phyloP scores from a whole-genome alignment of 2,113 vertebrate genomes.

The Trochalopteron elliotii region DNA sequence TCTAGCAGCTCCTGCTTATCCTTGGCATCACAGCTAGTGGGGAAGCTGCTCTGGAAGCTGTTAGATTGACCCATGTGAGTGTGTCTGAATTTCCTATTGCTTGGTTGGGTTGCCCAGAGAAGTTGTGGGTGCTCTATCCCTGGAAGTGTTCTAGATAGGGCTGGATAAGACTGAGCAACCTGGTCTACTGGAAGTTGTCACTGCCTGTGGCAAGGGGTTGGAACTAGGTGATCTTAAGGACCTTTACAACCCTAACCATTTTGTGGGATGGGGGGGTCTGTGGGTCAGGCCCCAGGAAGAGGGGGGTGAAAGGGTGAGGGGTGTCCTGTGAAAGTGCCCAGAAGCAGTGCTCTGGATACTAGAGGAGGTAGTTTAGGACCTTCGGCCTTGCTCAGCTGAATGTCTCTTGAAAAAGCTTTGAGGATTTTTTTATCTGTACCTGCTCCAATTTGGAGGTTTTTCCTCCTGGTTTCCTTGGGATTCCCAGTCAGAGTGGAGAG shows the following conservation, averaged over 20 bases:
- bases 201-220: background rate
- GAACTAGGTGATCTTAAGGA: background rate
- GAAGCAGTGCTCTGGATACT: fast-evolving
- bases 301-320: too few species aligned
- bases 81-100: background rate
- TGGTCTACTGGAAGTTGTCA: too few species aligned
- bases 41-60: background rate
- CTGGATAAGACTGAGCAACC: background rate
- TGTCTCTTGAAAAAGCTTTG: background rate
- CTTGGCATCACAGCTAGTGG: fast-evolving
- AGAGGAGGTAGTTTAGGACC: background rate
- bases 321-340: background rate
- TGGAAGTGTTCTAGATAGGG: background rate
- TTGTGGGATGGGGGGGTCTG: background rate
- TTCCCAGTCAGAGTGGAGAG: fast-evolving
- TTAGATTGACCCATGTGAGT: background rate
- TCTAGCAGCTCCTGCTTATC: background rate
- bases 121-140: background rate
- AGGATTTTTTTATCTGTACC: background rate
- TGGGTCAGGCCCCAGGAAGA: background rate
- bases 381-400: background rate
- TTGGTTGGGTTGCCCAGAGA: background rate
- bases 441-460: background rate
- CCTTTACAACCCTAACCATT: background rate
- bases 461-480: background rate